Percentiles rank a stretch among this genome's conserved stretches.
phyloP scores from a whole-genome alignment of 2,888 invertebrate genomes.

The Panopea generosa region DNA sequence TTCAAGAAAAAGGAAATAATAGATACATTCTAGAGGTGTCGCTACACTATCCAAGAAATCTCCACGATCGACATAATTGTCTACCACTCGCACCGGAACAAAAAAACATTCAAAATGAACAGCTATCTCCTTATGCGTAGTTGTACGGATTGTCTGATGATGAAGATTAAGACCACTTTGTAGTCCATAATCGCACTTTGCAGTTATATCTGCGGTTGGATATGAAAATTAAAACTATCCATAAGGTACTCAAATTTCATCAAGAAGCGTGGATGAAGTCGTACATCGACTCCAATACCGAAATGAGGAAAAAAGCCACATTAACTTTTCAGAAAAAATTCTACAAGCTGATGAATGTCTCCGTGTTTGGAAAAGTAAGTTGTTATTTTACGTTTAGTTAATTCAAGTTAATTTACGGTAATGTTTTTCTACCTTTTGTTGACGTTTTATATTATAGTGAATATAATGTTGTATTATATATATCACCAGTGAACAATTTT shows the following conservation, averaged over 20 bases:
- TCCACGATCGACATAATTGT: slow-evolving; percentile 35
- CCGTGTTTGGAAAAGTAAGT: slow-evolving; percentile 74
- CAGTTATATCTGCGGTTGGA: slow-evolving; percentile 47
- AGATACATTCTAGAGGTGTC: slow-evolving; percentile 40
- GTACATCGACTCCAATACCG: slow-evolving; percentile 78
- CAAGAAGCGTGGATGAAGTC: slow-evolving; percentile 76
- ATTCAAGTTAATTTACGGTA: too few species aligned
- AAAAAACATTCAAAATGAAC: slow-evolving; percentile 19
- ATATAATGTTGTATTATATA: too few species aligned
- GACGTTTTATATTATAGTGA: too few species aligned
- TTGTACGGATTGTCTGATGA: slow-evolving; percentile 18
- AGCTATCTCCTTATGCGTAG: slow-evolving; percentile 19
- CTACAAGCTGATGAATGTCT: slow-evolving; percentile 71
- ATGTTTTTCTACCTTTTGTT: too few species aligned
- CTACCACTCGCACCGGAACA: slow-evolving; percentile 26
- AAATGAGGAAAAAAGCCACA: slow-evolving; percentile 13
- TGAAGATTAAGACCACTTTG: slow-evolving; percentile 24
- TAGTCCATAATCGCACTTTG: slow-evolving; percentile 19
- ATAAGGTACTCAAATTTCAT: slow-evolving; percentile 77
- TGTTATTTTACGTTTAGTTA: too few species aligned
- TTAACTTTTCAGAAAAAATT: slow-evolving; percentile 76
- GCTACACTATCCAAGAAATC: slow-evolving; percentile 17
- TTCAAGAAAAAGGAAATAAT: slow-evolving; percentile 1
- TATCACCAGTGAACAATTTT: too few species aligned
- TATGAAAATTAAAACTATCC: slow-evolving; percentile 69